Evolutionary conservation across 2,113 vertebrate genomes (phyloP).

Genomic region (Ploceus nigricollis): DNA sequence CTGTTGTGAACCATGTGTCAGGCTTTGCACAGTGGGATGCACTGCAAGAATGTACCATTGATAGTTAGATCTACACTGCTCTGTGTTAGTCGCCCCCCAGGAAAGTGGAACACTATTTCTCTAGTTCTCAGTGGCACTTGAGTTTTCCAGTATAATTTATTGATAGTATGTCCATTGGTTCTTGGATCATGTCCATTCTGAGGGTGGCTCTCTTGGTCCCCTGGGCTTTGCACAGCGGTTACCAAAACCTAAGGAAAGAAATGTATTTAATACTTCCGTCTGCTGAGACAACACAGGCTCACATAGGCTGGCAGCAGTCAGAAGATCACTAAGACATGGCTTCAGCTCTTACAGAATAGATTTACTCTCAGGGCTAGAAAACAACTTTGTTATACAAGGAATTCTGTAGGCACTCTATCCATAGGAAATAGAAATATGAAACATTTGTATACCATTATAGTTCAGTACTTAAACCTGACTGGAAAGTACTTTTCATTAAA

Average conservation of each 20-base stretch:
- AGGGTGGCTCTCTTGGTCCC: slow-evolving; percentile 87
- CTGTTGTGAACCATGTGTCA: slow-evolving; percentile 59
- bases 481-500: neutral
- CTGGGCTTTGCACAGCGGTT: slow-evolving; percentile 87
- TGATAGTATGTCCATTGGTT: slow-evolving; percentile 41
- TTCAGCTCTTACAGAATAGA: neutral
- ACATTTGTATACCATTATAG: neutral
- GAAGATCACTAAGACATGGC: neutral
- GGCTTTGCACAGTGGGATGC: slow-evolving; percentile 59
- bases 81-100: slow-evolving; percentile 72
- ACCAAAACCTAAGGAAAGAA: slow-evolving; percentile 81
- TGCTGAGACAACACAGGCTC: neutral
- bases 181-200: slow-evolving; percentile 90
- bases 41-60: slow-evolving; percentile 71
- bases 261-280: neutral
- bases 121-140: slow-evolving; percentile 81
- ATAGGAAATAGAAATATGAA: neutral
- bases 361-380: neutral
- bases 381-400: neutral
- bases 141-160: slow-evolving; percentile 75
- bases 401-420: neutral
- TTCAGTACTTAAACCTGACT: neutral
- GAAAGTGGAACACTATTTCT: slow-evolving; percentile 72
- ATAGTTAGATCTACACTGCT: slow-evolving; percentile 80
- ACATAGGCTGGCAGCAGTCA: neutral